phyloP scores from a whole-genome alignment of 2,797 vertebrate species.

The Anisognathus igniventris region DNA sequence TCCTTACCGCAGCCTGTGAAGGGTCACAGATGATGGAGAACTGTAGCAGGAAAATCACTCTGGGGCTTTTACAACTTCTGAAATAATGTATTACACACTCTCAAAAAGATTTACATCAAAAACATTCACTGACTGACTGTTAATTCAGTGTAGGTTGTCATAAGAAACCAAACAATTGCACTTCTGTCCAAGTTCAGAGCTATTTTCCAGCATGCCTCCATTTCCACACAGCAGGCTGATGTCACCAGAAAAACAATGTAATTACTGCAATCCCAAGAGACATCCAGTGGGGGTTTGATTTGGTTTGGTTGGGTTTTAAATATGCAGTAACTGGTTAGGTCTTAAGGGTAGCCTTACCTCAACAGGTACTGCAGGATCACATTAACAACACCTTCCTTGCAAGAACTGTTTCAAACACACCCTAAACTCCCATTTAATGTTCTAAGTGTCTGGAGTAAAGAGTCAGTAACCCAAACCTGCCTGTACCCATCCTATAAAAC shows the following conservation, averaged over 20 bases:
- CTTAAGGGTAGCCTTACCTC: not conserved
- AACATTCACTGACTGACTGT: not conserved
- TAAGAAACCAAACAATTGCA: not conserved
- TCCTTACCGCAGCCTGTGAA: not conserved
- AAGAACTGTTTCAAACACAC: not conserved
- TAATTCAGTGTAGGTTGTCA: not conserved
- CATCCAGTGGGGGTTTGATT: not conserved
- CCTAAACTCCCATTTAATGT: not conserved
- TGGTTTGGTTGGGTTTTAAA: not conserved
- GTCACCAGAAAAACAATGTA: not conserved
- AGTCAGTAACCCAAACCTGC: not conserved
- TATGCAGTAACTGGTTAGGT: not conserved
- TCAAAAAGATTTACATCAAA: not conserved
- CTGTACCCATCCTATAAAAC: not conserved
- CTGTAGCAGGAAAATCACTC: fast-evolving
- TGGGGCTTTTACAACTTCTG: not conserved
- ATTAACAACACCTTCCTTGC: not conserved
- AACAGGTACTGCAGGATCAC: not conserved
- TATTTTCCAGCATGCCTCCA: not conserved
- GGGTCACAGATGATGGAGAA: not conserved
- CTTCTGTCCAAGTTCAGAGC: not conserved
- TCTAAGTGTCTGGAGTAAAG: not conserved
- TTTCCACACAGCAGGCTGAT: not conserved
- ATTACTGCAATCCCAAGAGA: not conserved
- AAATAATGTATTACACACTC: fast-evolving